Evolutionary conservation across 2,888 invertebrate species (phyloP).

Genomic region (Timema cristinae): DNA sequence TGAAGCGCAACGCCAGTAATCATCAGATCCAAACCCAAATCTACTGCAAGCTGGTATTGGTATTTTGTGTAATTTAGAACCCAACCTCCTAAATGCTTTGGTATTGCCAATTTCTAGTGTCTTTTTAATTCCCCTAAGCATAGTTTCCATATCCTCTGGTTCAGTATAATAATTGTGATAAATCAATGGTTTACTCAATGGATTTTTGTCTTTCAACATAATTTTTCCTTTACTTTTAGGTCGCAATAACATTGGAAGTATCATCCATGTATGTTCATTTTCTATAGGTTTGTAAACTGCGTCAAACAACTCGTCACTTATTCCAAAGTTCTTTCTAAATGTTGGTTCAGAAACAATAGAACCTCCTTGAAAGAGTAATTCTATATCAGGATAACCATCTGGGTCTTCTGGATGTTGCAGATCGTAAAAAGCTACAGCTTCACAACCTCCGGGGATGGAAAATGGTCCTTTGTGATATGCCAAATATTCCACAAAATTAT

Average conservation of each 20-base stretch:
- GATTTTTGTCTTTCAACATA: slow-evolving; percentile 64
- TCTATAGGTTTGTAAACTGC: slow-evolving; percentile 46
- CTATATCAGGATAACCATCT: slow-evolving; percentile 61
- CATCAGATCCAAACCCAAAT: slow-evolving; percentile 58
- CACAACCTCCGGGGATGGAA: slow-evolving; percentile 63
- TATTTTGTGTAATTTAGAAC: slow-evolving; percentile 52
- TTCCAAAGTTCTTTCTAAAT: slow-evolving; percentile 41
- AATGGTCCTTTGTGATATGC: slow-evolving; percentile 52
- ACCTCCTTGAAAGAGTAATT: slow-evolving; percentile 57
- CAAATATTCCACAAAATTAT: slow-evolving; percentile 49
- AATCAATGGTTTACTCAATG: slow-evolving; percentile 66
- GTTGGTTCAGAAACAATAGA: slow-evolving; percentile 51
- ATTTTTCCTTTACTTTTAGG: slow-evolving; percentile 68
- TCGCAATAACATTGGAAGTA: slow-evolving; percentile 67
- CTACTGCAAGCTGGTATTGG: slow-evolving; percentile 55
- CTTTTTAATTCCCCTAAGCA: slow-evolving; percentile 52
- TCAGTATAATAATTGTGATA: slow-evolving; percentile 77
- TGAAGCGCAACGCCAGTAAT: slow-evolving; percentile 65
- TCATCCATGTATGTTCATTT: slow-evolving; percentile 42
- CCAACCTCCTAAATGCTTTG: slow-evolving; percentile 53
- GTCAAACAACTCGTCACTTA: slow-evolving; percentile 44
- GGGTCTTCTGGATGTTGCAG: slow-evolving; percentile 53
- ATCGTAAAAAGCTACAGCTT: slow-evolving; percentile 61
- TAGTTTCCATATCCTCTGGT: slow-evolving; percentile 42
- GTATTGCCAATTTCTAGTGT: slow-evolving; percentile 48